A percentile compares a stretch with the other conserved stretches of the same genome.
Conservation (phyloP, 2,797 vertebrate genomes). For the Hippopotamyrus pictus region DNA sequence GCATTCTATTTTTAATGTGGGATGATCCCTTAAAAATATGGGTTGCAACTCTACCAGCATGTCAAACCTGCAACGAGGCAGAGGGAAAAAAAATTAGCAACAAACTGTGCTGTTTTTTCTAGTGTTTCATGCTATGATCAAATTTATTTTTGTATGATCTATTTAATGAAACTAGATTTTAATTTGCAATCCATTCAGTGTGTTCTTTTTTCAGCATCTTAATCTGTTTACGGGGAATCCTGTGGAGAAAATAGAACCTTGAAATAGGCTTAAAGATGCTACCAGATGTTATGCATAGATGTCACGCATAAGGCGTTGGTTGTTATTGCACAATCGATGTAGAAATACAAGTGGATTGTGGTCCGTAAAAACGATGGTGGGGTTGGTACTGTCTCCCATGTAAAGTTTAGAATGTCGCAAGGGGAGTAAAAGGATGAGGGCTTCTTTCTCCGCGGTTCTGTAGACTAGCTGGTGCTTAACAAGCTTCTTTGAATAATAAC, state of each 20-base stretch:
- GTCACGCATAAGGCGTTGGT: not conserved
- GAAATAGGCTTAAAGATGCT: not conserved
- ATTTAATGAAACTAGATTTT: not conserved
- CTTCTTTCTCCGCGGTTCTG: not conserved
- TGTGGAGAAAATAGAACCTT: not conserved
- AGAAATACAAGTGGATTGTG: not conserved
- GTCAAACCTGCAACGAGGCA: not conserved
- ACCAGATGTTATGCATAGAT: too few relatives aligned
- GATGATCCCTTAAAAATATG: not conserved
- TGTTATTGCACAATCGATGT: not conserved
- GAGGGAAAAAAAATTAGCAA: not conserved
- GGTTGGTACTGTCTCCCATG: not conserved
- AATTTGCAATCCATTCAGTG: not conserved
- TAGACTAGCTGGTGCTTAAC: not conserved
- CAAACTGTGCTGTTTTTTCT: not conserved
- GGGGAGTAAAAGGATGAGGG: not conserved
- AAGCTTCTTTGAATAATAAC: not conserved
- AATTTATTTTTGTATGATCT: not conserved
- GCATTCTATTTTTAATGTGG: not conserved
- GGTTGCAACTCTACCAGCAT: not conserved
- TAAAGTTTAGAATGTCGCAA: not conserved
- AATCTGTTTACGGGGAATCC: not conserved
- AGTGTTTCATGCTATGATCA: not conserved
- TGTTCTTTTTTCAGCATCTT: not conserved
- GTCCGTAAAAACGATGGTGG: not conserved